Evolutionary conservation across 2,113 vertebrate genomes (phyloP).

Genomic region (Macheiramphus alcinus): DNA sequence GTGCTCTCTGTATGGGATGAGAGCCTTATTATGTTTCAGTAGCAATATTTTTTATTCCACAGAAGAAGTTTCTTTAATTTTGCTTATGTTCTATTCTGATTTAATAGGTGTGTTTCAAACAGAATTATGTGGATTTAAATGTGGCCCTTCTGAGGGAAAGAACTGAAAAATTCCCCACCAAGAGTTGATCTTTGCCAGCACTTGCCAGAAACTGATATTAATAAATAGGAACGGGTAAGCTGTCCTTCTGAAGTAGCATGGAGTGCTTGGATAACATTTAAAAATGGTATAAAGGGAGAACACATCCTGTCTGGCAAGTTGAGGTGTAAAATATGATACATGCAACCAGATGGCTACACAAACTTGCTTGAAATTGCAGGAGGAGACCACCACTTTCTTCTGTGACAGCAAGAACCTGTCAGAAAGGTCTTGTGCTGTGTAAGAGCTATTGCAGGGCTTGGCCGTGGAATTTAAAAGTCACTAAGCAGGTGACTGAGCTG

Average conservation of each 20-base stretch:
- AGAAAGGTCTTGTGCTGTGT: background rate
- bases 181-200: background rate
- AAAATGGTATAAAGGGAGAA: background rate
- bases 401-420: background rate
- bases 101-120: background rate
- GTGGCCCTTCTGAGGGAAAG: background rate
- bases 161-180: background rate
- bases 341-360: background rate
- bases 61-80: background rate
- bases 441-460: background rate
- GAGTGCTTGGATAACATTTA: background rate
- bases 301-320: background rate
- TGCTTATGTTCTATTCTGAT: background rate
- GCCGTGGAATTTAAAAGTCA: background rate
- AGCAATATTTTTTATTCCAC: background rate
- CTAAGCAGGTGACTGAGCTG: background rate
- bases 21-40: background rate
- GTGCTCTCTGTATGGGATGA: background rate
- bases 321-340: background rate
- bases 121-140: background rate
- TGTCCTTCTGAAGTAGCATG: background rate
- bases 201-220: background rate
- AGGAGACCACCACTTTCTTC: background rate
- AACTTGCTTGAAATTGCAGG: background rate
- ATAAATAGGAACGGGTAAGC: background rate